These are phyloP conservation scores for Troides oblongomaculatus DNA, from an alignment of 2,888 invertebrate genomes.

Conservation along the genomic window DNA sequence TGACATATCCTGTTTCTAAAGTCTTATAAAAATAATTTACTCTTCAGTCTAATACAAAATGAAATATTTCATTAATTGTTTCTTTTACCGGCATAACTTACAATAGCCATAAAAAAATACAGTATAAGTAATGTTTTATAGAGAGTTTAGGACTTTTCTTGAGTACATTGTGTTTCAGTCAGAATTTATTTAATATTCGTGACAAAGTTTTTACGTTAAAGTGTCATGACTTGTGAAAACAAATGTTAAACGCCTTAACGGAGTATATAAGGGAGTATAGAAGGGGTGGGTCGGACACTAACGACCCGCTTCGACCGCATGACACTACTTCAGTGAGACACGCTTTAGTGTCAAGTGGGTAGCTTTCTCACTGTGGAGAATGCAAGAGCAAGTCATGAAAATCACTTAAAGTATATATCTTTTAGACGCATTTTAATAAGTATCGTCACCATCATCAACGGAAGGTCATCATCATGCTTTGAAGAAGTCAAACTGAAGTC, in stretches of 20 bases:
- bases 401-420: not conserved
- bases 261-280: not conserved
- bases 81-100: no score
- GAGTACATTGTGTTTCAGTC: no score
- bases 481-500: no score
- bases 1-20: no score
- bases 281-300: not conserved
- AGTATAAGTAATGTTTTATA: no score
- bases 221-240: not conserved
- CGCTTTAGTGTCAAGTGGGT: conserved; percentile 21
- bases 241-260: conserved; percentile 1
- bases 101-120: no score
- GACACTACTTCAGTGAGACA: conserved; percentile 5
- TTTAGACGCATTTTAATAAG: not conserved
- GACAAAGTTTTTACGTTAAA: not conserved
- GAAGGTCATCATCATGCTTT: no score
- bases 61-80: no score
- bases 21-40: no score
- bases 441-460: not conserved
- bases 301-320: conserved; percentile 1
- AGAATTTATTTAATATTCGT: not conserved
- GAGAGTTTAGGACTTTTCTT: no score
- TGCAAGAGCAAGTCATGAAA: not conserved
- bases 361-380: conserved; percentile 1
- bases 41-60: no score